A percentile compares a stretch with the other conserved stretches of the same genome.
phyloP scores from a whole-genome alignment of 2,113 vertebrate genomes.

The Colius striatus region DNA sequence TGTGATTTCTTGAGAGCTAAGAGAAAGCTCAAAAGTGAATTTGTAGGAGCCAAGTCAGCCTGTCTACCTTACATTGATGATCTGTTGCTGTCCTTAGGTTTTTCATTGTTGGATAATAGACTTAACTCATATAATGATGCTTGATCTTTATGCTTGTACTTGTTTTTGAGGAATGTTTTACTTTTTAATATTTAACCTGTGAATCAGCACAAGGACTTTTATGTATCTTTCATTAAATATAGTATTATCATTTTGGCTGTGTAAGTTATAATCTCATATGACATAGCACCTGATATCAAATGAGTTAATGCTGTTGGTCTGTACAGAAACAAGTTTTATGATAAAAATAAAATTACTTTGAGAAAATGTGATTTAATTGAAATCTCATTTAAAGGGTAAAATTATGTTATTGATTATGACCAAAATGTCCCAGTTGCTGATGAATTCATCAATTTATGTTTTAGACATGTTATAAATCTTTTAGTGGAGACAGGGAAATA shows the following conservation, averaged over 20 bases:
- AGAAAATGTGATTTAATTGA: constrained; percentile 77
- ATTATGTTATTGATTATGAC: constrained; percentile 83
- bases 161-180: background rate
- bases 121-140: background rate
- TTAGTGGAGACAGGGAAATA: constrained; percentile 47
- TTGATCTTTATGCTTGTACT: background rate
- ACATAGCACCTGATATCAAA: background rate
- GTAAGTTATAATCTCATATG: background rate
- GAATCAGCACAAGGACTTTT: background rate
- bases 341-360: constrained; percentile 70
- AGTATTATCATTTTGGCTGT: background rate
- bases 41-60: background rate
- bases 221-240: background rate
- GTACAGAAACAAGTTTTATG: constrained; percentile 43
- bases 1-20: background rate
- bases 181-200: background rate
- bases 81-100: background rate
- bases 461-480: constrained; percentile 76
- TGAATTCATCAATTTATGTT: constrained; percentile 77
- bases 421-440: constrained; percentile 73
- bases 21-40: background rate
- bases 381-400: constrained; percentile 78
- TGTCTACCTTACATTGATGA: background rate
- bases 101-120: background rate
- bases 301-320: constrained; percentile 60